Evolutionary conservation across 2,113 vertebrate genomes (phyloP).

Genomic region (Lycaon pictus): DNA sequence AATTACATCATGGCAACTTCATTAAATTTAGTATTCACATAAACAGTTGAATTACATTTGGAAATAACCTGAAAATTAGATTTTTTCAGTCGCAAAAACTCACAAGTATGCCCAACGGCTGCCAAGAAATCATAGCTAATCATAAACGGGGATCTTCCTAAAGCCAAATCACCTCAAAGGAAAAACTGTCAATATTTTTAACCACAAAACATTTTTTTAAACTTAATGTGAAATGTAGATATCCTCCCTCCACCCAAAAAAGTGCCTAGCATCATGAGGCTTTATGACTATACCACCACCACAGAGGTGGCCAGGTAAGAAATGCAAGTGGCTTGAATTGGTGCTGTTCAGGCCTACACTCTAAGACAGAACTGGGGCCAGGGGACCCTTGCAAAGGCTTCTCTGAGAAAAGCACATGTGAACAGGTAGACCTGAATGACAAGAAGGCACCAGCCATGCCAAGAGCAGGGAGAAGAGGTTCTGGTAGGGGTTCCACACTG

Average conservation of each 20-base stretch:
- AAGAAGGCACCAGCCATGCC: neutral
- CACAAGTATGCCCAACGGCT: neutral
- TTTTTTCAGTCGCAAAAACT: conserved; percentile 38
- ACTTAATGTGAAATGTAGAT: neutral
- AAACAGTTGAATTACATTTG: neutral
- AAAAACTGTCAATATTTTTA: neutral
- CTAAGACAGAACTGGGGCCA: neutral
- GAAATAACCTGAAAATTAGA: conserved; percentile 45
- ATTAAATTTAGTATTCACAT: neutral
- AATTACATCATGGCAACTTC: conserved; percentile 5
- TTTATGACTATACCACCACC: neutral
- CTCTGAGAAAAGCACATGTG: neutral
- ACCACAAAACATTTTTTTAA: neutral
- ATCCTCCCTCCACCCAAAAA: neutral
- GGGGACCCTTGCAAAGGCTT: neutral
- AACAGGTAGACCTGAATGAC: neutral
- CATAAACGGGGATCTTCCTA: conserved; percentile 21
- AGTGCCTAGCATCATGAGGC: neutral
- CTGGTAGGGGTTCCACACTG: neutral
- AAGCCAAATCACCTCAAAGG: neutral
- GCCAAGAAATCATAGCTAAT: conserved; percentile 29
- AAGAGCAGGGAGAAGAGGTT: neutral
- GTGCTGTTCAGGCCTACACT: neutral
- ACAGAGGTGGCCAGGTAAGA: neutral
- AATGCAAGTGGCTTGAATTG: neutral